A percentile compares a stretch with the other conserved stretches of the same genome.
phyloP scores from a whole-genome alignment of 2,113 vertebrate genomes.

The Meles meles region DNA sequence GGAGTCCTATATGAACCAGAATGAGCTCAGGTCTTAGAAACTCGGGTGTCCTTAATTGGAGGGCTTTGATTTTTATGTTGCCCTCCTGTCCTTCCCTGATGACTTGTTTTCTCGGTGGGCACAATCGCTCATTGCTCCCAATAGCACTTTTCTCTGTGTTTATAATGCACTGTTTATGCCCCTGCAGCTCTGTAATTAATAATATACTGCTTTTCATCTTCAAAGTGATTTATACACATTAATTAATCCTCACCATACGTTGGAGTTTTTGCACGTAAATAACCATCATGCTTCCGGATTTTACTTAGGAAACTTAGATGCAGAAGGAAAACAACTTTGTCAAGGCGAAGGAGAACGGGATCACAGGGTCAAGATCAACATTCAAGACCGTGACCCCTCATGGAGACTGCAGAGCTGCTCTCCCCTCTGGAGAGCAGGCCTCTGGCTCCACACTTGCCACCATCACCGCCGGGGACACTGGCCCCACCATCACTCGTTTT shows the following conservation, averaged over 20 bases:
- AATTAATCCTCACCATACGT: slow-evolving; percentile 66
- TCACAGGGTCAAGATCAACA: neutral
- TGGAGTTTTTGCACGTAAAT: slow-evolving; percentile 48
- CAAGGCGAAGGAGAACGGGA: neutral
- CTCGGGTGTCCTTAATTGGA: neutral
- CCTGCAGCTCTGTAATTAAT: slow-evolving; percentile 66
- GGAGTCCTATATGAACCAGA: neutral
- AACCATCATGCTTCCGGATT: neutral
- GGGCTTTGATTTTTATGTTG: neutral
- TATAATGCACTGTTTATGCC: slow-evolving; percentile 22
- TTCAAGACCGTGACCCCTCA: neutral
- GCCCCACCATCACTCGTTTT: slow-evolving; percentile 52
- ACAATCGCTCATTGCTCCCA: neutral
- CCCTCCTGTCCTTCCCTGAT: neutral
- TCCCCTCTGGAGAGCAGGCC: neutral
- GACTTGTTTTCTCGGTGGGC: neutral
- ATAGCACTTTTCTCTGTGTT: neutral
- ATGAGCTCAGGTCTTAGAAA: neutral
- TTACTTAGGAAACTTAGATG: neutral
- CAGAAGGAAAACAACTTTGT: neutral
- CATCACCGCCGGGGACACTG: slow-evolving; percentile 41
- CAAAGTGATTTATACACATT: slow-evolving; percentile 69
- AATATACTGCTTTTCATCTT: slow-evolving; percentile 69
- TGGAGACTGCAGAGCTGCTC: neutral
- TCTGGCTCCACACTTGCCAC: neutral